phyloP scores from a whole-genome alignment of 2,113 vertebrate genomes.

The Zonotrichia leucophrys region DNA sequence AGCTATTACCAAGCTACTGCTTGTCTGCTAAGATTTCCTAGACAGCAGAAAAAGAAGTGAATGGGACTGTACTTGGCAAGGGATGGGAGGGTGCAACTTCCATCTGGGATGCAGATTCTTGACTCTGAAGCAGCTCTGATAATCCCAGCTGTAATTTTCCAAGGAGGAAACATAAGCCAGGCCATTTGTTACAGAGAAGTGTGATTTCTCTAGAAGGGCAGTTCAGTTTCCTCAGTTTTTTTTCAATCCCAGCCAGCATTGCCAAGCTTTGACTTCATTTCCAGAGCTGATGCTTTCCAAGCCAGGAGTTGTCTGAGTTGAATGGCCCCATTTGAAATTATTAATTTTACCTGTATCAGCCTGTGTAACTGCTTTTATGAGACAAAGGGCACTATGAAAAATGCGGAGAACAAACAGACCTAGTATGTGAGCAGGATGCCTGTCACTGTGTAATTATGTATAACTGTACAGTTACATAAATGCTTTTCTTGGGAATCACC shows the following conservation, averaged over 20 bases:
- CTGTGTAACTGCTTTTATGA: background rate
- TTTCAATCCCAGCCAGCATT: background rate
- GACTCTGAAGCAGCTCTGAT: background rate
- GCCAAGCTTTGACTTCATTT: background rate
- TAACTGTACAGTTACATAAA: constrained; percentile 47
- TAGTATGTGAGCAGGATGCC: background rate
- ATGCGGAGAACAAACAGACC: background rate
- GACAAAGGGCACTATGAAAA: background rate
- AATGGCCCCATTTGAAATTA: background rate
- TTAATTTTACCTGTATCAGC: background rate
- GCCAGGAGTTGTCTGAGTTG: background rate
- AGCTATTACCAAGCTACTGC: background rate
- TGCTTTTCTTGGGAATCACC: constrained; percentile 53
- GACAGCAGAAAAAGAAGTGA: background rate
- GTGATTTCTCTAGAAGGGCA: background rate
- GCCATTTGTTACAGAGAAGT: background rate
- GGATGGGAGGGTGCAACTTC: background rate
- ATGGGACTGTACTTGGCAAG: background rate
- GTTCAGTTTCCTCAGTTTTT: background rate
- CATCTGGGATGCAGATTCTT: background rate
- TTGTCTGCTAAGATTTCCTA: constrained; percentile 13
- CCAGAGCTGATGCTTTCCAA: background rate
- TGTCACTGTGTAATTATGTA: background rate
- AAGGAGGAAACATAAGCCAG: background rate
- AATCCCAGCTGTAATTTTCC: background rate